Evolutionary conservation across 2,888 invertebrate genomes (phyloP).

Genomic region (Phengaris alcon): DNA sequence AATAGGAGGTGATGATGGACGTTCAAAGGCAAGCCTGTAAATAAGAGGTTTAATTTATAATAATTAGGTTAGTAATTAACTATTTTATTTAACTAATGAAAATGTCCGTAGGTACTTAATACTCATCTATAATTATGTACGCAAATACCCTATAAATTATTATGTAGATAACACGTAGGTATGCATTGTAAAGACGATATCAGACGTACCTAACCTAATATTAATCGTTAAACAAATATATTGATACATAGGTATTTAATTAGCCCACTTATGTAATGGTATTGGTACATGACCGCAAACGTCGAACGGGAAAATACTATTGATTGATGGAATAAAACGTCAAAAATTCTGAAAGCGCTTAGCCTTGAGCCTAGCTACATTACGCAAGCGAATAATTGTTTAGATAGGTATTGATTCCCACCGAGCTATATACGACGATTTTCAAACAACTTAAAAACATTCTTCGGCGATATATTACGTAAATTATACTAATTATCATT

Average conservation of each 20-base stretch:
- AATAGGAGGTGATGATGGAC: too few relatives aligned
- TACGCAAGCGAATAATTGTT: constrained; percentile 63
- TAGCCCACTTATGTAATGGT: constrained; percentile 3
- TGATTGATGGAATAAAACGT: constrained; percentile 36
- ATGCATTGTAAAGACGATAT: background rate
- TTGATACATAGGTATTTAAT: background rate
- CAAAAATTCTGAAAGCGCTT: constrained; percentile 54
- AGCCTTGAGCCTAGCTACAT: constrained; percentile 65
- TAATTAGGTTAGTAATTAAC: too few relatives aligned
- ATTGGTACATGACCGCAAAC: background rate
- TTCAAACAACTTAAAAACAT: constrained; percentile 47
- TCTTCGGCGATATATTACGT: constrained; percentile 37
- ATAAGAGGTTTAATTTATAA: too few relatives aligned
- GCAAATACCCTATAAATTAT: background rate
- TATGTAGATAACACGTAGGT: background rate
- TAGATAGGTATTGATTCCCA: constrained; percentile 51
- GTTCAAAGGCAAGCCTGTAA: too few relatives aligned
- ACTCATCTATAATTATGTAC: too few relatives aligned
- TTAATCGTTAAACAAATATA: constrained; percentile 3
- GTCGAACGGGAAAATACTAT: constrained; percentile 3
- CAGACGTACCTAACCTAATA: constrained; percentile 1
- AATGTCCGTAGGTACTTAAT: too few relatives aligned
- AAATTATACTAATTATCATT: constrained; percentile 41
- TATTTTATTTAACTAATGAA: too few relatives aligned
- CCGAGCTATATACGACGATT: constrained; percentile 51